These are phyloP conservation scores for Enteromius thamalakanensis DNA, from an alignment of 2,797 vertebrate species.

Conservation along the genomic window DNA sequence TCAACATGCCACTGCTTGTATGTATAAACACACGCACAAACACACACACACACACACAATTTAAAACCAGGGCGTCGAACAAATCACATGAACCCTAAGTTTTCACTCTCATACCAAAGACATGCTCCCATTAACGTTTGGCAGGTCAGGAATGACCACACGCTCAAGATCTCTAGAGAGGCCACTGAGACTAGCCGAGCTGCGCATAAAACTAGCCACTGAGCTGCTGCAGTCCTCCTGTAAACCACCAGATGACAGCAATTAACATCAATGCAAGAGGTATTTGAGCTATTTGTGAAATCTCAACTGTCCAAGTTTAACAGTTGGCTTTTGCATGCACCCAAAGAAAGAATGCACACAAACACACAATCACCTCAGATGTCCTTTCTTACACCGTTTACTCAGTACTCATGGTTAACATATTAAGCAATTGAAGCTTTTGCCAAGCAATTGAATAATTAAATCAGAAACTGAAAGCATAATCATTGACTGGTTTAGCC, in stretches of 20 bases:
- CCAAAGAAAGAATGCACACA: constrained; percentile 6
- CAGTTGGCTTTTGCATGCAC: constrained; percentile 7
- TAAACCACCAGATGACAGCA: constrained; percentile 66
- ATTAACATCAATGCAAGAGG: constrained; percentile 42
- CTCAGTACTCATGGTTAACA: not conserved
- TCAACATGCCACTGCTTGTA: constrained; percentile 30
- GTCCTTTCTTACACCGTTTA: not conserved
- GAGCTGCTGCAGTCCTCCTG: constrained; percentile 73
- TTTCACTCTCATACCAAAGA: constrained; percentile 30
- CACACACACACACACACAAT: not conserved
- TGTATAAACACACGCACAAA: not conserved
- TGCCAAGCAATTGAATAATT: not conserved
- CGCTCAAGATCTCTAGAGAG: constrained; percentile 72
- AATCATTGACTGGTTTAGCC: not conserved
- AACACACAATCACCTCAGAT: not conserved
- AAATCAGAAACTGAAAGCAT: not conserved
- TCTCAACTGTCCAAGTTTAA: constrained; percentile 27
- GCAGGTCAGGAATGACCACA: constrained; percentile 75
- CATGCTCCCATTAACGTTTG: constrained; percentile 68
- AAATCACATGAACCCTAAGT: not conserved
- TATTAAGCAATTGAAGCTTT: not conserved
- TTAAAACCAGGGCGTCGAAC: not conserved
- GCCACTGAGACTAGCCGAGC: constrained; percentile 61
- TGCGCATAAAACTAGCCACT: constrained; percentile 73
- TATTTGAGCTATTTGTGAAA: constrained; percentile 23